Evolutionary conservation across 2,113 vertebrate genomes (phyloP).

Genomic region (Panthera tigris): DNA sequence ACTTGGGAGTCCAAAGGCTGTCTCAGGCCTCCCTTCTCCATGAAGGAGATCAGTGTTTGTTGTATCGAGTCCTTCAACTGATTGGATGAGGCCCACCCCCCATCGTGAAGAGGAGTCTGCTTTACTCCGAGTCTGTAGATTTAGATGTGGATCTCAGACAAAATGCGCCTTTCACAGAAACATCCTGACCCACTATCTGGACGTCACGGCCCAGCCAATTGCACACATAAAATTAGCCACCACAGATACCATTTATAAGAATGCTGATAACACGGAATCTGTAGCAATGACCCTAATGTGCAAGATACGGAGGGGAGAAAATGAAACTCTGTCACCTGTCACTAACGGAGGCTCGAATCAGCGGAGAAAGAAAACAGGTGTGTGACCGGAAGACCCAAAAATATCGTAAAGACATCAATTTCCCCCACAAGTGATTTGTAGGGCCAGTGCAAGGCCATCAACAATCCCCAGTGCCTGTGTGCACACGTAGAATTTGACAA

Average conservation of each 20-base stretch:
- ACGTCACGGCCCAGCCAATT: background rate
- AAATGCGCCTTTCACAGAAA: background rate
- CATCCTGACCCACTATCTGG: background rate
- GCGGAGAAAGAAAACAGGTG: background rate
- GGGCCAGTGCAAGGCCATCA: background rate
- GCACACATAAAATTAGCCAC: rapidly evolving
- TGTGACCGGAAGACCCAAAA: background rate
- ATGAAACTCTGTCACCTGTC: background rate
- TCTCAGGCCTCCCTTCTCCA: background rate
- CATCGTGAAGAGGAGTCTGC: background rate
- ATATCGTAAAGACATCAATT: background rate
- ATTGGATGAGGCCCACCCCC: background rate
- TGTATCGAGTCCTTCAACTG: background rate
- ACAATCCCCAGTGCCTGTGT: background rate
- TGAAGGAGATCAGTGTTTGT: background rate
- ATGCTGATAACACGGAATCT: rapidly evolving
- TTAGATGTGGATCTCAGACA: background rate
- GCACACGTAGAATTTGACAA: background rate
- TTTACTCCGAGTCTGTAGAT: rapidly evolving
- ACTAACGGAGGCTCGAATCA: background rate
- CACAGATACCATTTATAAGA: background rate
- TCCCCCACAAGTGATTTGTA: background rate
- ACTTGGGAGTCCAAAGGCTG: too few species aligned
- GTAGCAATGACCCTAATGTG: too few species aligned
- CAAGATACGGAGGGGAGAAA: background rate